Conservation (phyloP, 92 coral and sea anemone species). For the Epizoanthus ramosus region DNA sequence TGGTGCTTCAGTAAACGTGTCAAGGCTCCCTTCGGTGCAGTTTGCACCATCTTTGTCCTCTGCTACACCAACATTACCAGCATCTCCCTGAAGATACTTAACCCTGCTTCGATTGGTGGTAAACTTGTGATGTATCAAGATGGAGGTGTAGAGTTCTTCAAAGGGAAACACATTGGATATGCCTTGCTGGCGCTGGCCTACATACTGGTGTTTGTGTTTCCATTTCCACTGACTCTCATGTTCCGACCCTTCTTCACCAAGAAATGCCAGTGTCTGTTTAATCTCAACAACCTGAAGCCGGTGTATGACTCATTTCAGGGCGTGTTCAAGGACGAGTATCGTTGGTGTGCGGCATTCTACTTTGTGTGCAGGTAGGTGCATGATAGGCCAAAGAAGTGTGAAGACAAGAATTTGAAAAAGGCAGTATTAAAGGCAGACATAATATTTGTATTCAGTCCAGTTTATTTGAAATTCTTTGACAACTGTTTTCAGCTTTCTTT, state of each 20-base stretch:
- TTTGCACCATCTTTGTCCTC: conserved; percentile 89
- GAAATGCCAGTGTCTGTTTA: conserved; percentile 66
- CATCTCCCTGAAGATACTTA: conserved; percentile 80
- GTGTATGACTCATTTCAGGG: conserved; percentile 85
- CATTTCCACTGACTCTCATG: conserved; percentile 85
- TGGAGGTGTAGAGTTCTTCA: conserved; percentile 71
- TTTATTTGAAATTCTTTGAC: too few relatives aligned
- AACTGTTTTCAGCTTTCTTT: too few relatives aligned
- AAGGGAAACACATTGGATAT: conserved; percentile 73
- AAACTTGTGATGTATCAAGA: conserved; percentile 57
- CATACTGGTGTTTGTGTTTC: conserved; percentile 73
- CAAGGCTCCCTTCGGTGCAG: conserved; percentile 81
- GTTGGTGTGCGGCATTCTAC: conserved; percentile 98
- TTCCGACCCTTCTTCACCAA: conserved; percentile 79
- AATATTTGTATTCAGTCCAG: too few relatives aligned
- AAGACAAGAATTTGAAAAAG: not conserved
- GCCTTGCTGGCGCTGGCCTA: conserved; percentile 67
- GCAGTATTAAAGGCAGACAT: not conserved
- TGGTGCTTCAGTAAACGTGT: conserved; percentile 89
- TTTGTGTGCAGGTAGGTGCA: conserved; percentile 73
- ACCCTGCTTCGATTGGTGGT: conserved; percentile 63
- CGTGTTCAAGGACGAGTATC: conserved; percentile 86
- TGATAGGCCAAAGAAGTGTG: not conserved
- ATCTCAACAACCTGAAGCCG: conserved; percentile 79
- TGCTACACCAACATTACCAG: conserved; percentile 92